phyloP scores from a whole-genome alignment of 2,888 invertebrate genomes.

The Stenodema calcarata region DNA sequence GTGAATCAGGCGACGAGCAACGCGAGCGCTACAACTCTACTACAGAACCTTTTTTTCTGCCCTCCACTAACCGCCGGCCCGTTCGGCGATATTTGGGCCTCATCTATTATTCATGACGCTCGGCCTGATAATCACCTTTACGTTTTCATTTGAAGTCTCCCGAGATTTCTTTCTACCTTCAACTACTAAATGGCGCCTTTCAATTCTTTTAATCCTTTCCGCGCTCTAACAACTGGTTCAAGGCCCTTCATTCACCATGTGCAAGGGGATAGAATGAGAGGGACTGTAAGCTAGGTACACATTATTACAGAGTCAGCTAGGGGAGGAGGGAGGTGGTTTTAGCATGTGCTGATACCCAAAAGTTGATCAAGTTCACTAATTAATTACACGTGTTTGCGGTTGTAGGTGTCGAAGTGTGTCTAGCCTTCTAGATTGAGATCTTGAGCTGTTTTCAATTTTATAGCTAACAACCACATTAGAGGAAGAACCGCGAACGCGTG shows the following conservation, averaged over 20 bases:
- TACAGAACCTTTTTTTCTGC: background rate
- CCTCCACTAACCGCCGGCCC: background rate
- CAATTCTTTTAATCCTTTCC: background rate
- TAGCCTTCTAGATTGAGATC: too few species aligned
- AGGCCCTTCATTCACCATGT: background rate
- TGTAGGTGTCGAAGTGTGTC: too few species aligned
- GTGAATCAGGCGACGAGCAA: background rate
- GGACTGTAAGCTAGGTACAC: too few species aligned
- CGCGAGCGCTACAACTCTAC: background rate
- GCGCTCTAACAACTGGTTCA: background rate
- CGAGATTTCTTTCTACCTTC: background rate
- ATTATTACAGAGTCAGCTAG: too few species aligned
- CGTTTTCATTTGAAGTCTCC: constrained; percentile 4
- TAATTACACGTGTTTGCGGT: too few species aligned
- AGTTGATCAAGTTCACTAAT: too few species aligned
- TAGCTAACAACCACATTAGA: too few species aligned
- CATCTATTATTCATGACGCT: constrained; percentile 14
- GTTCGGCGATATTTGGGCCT: background rate
- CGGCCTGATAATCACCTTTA: background rate
- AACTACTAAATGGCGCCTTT: background rate
- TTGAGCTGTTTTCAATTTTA: too few species aligned
- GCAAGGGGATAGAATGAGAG: too few species aligned
- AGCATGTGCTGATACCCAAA: too few species aligned
- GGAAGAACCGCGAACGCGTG: too few species aligned
- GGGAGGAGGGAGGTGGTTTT: too few species aligned